These are phyloP conservation scores for Spilosoma lubricipeda DNA, from an alignment of 2,888 invertebrate species.

Conservation along the genomic window DNA sequence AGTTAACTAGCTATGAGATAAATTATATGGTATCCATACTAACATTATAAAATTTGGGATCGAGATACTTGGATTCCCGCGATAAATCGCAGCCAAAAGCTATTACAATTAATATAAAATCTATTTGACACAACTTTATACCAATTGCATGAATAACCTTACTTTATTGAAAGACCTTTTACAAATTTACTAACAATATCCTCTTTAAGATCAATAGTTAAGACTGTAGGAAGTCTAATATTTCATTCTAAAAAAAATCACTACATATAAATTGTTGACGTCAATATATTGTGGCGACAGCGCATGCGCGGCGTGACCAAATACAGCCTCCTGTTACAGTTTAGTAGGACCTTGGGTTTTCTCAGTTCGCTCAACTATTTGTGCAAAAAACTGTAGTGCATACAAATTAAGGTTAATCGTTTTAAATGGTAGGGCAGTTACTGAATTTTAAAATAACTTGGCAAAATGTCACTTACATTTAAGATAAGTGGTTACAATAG, in stretches of 20 bases:
- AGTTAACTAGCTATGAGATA: too few species aligned
- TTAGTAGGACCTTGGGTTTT: constrained; percentile 80
- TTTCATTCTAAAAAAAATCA: constrained; percentile 45
- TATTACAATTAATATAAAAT: neutral
- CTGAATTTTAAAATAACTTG: neutral
- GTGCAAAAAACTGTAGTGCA: constrained; percentile 36
- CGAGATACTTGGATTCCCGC: too few species aligned
- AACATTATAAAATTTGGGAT: too few species aligned
- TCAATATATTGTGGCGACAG: constrained; percentile 56
- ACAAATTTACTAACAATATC: constrained; percentile 11
- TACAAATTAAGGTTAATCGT: constrained; percentile 37
- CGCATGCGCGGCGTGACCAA: constrained; percentile 36
- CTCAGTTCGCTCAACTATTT: constrained; percentile 56
- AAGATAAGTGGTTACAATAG: neutral
- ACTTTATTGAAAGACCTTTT: neutral
- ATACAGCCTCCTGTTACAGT: constrained; percentile 66
- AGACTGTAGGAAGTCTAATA: constrained; percentile 52
- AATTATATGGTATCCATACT: too few species aligned
- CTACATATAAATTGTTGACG: constrained; percentile 56
- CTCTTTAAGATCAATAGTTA: constrained; percentile 29
- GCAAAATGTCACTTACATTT: neutral
- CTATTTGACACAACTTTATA: neutral
- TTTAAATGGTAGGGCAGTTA: constrained; percentile 22
- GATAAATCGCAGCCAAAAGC: too few species aligned
- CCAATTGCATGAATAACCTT: neutral